Conservation (phyloP, 2,797 vertebrate species). For the Hippopotamyrus pictus region DNA sequence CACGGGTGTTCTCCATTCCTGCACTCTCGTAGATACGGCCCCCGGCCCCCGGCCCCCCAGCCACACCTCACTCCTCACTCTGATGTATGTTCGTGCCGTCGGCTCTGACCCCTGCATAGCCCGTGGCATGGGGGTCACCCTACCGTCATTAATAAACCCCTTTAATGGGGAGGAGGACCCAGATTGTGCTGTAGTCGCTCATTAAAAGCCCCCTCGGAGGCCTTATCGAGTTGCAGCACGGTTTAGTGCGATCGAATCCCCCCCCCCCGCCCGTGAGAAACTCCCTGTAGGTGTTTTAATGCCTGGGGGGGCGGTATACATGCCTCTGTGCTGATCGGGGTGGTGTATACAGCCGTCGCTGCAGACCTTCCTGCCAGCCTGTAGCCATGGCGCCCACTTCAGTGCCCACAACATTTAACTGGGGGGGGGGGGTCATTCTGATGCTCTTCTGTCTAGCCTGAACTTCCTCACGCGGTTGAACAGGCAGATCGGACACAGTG, state of each 20-base stretch:
- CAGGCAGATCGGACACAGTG: slow-evolving; percentile 3
- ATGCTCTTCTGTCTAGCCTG: not conserved
- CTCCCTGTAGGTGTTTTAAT: not conserved
- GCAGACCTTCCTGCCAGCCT: not conserved
- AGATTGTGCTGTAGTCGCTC: not conserved
- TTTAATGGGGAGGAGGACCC: slow-evolving; percentile 12
- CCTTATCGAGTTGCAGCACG: not conserved
- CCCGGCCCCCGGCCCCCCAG: slow-evolving; percentile 12
- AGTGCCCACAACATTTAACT: slow-evolving; percentile 10
- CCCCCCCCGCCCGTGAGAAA: not conserved
- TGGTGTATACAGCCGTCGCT: no score
- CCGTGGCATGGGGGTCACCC: slow-evolving; percentile 21
- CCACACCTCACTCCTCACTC: not conserved
- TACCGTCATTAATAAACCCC: slow-evolving; percentile 33
- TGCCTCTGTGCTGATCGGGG: not conserved
- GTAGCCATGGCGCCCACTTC: slow-evolving; percentile 18
- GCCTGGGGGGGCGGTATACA: not conserved
- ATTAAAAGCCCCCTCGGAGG: not conserved
- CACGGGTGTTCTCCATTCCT: slow-evolving; percentile 12
- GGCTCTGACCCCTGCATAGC: slow-evolving; percentile 45
- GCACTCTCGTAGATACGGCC: slow-evolving; percentile 9
- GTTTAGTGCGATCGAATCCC: not conserved
- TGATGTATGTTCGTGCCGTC: slow-evolving; percentile 35
- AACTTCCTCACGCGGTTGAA: not conserved
- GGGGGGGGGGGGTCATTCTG: not conserved